Base-by-base conservation (phyloP, 2,888 invertebrate species). In the Hedya salicella region DNA sequence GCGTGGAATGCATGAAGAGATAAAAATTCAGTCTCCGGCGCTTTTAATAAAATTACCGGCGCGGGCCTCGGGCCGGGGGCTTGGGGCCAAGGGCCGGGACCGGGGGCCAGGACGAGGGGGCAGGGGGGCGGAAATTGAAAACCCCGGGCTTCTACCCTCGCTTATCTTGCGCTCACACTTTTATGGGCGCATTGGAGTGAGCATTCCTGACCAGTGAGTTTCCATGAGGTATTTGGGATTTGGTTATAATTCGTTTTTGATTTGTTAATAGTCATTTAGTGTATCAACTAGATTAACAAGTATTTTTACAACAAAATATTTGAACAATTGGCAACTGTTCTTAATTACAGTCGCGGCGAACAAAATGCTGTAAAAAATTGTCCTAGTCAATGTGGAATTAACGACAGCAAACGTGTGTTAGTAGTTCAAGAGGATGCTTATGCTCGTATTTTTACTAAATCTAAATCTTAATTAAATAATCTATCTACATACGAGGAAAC, bases 21-120 rank as follows among this genome's bases (percentile, higher is more conserved):
- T 89, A 89, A 88, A 89, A 88, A 85, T 89, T 88, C 88, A 82
- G 80, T 75, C 78, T 72, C 71, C 75, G 78, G 81, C 81, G 82
- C 87, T 89, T 89, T 91, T 91, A 91, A 90, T 91, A 89, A 90
- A 87, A 91, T 91, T 89, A 91, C 87, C 74, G 80, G 70, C 69
- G 75, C 62, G 67, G 75, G 72, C 68, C 46, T 62, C 68, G 56
- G 62, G 68, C 25, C 39, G 79, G 69, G 69, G 75, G 73, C 72
- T 54, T 61, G 68, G 74, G 72, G 69, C 53, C 63, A 68, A 53
- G 63, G 67, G 62, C n/a, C n/a, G 68, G 60, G 68, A 66, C 67
- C 69, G 62, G 60, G 67, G 65, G 69, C 11, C 44, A 3, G 5
- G 44, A 13, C 72, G n/a, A n/a, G 69, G 68, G 69, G 68, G 62